Conservation (phyloP, 2,113 vertebrate genomes). For the Mirounga angustirostris region DNA sequence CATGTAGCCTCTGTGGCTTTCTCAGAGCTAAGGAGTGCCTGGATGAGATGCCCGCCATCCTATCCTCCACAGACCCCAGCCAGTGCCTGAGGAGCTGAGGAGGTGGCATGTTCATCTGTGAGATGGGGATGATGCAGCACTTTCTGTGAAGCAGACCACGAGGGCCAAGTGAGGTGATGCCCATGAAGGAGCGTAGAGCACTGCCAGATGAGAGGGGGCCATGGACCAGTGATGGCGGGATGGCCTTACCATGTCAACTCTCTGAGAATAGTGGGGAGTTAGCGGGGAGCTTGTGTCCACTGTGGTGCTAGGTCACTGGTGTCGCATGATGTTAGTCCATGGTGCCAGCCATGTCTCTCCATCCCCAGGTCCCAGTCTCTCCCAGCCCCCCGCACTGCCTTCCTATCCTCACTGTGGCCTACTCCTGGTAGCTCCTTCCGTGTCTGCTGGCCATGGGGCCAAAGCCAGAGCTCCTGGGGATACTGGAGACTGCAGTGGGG, state of each 20-base stretch:
- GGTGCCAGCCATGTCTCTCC: background rate
- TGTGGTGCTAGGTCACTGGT: background rate
- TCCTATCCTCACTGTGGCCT: background rate
- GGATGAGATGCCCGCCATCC: too few relatives aligned
- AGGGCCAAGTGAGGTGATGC: too few relatives aligned
- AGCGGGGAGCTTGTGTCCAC: background rate
- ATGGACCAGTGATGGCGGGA: fast-evolving
- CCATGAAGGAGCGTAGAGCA: fast-evolving
- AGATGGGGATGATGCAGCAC: background rate
- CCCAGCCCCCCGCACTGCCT: background rate
- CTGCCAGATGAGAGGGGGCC: background rate
- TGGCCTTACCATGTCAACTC: background rate
- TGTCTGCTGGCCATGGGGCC: background rate
- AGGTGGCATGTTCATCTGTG: background rate
- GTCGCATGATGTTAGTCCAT: background rate
- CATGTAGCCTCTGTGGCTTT: background rate
- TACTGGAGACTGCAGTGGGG: background rate
- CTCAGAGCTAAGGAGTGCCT: background rate
- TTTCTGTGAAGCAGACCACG: background rate
- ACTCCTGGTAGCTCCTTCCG: background rate
- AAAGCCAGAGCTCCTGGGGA: background rate
- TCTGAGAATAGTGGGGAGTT: background rate
- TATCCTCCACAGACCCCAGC: background rate
- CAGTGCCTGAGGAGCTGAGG: background rate
- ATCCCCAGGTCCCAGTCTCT: background rate